These are phyloP conservation scores for Rhineura floridana DNA, from an alignment of 2,113 vertebrate genomes.

Conservation along the genomic window DNA sequence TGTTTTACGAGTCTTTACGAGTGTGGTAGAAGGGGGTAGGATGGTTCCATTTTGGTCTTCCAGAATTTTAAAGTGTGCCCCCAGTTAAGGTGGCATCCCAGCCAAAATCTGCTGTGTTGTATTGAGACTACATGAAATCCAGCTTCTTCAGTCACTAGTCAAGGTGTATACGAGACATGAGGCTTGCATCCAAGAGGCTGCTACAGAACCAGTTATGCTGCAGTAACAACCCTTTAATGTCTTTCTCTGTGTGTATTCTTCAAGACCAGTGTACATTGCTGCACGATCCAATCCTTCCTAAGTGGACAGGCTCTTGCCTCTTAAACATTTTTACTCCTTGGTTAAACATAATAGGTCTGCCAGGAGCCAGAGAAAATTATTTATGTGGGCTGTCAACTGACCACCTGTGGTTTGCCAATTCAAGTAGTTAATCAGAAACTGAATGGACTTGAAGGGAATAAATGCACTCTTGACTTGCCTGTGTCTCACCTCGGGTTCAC, in stretches of 20 bases:
- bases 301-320: not conserved
- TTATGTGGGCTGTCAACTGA: not conserved
- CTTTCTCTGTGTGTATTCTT: not conserved
- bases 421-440: not conserved
- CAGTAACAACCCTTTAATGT: not conserved
- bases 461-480: not conserved
- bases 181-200: not conserved
- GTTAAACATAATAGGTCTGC: not conserved
- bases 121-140: conserved; percentile 10
- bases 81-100: not conserved
- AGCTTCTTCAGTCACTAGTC: conserved; percentile 17
- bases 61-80: not conserved
- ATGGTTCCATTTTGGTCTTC: not conserved
- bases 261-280: not conserved
- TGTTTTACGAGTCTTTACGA: not conserved
- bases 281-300: not conserved
- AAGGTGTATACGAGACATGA: not conserved
- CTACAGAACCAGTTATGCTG: not conserved
- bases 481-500: not conserved
- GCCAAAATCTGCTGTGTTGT: not conserved
- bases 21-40: not conserved
- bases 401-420: not conserved
- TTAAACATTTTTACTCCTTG: not conserved
- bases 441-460: not conserved
- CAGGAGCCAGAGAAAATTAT: not conserved